Base-by-base conservation (phyloP, 2,888 invertebrate species). In the Cheilosia pagana region DNA sequence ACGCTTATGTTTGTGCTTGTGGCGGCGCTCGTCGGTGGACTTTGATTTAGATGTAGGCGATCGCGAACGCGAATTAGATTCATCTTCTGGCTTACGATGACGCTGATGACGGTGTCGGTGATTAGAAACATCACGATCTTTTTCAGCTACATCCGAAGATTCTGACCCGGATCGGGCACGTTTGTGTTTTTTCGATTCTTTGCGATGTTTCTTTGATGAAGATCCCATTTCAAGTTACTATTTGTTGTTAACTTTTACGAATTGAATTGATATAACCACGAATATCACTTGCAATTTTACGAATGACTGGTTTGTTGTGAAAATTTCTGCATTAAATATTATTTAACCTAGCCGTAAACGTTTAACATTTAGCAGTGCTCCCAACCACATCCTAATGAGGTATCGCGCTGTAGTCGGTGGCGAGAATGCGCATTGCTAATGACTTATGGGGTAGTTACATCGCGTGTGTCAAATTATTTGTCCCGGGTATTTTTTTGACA, bases 201-300 rank as follows among this genome's bases (percentile, higher is more conserved):
- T 91, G 72, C 92, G 92, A 74, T 92, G 91, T 71, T 92, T 92
- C 87, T 92, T 92, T 2, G 92, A 90, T 3, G 90, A 89, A 7
- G 91, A 91, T 39, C 92, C 92, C 92, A 92, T 92, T 87, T 88
- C 63, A 14, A 35, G 0, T 14, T 52, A 62, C 25, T 35, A 41
- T 39, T 50, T 21, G 14, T 23, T 48, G 21, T 10, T 19, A 60
- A 65, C 65, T 81, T 72, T 59, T 23, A 45, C 43, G 10, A 28
- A 43, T 19, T 50, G 7, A 7, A 23, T 21, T 74, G 60, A 74
- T 62, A 72, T 19, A 19, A 45, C 12, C 21, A 43, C 16, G 2
- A 45, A 21, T 31, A 21, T 10, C 8, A 5, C 12, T 8, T n/a
- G 6, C 3, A 28, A 31, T 62, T 70, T 63, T 43, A 63, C 65